phyloP scores from a whole-genome alignment of 2,797 vertebrate species.

The Takifugu rubripes region DNA sequence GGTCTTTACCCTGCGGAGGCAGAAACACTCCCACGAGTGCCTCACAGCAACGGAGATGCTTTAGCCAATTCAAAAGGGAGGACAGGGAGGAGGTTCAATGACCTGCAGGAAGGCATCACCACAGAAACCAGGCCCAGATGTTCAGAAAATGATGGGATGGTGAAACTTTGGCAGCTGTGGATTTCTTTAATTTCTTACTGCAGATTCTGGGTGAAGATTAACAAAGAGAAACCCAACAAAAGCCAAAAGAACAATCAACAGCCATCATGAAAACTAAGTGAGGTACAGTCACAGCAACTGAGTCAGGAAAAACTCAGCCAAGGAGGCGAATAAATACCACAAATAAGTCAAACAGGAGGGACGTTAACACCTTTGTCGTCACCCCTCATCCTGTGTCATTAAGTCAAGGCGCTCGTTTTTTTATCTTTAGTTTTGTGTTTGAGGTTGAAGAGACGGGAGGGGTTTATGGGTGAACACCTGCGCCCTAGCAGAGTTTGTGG shows the following conservation, averaged over 20 bases:
- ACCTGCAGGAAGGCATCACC: background rate
- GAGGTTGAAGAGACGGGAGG: slow-evolving; percentile 28
- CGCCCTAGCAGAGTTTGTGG: slow-evolving; percentile 18
- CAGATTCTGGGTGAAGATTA: slow-evolving; percentile 8
- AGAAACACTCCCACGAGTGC: no score
- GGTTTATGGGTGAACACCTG: slow-evolving; percentile 10
- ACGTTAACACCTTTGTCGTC: slow-evolving; percentile 1
- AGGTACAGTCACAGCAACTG: slow-evolving; percentile 60
- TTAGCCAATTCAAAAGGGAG: no score
- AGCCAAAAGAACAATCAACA: slow-evolving; percentile 5
- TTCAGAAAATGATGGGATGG: no score
- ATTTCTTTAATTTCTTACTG: background rate
- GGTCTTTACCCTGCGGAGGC: no score
- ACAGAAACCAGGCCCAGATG: background rate
- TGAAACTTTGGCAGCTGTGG: no score
- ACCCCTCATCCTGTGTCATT: slow-evolving; percentile 31
- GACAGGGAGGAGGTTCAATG: no score
- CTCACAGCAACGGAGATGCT: no score
- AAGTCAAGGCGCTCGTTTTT: slow-evolving; percentile 27
- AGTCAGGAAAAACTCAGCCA: slow-evolving; percentile 38
- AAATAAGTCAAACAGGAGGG: slow-evolving; percentile 44
- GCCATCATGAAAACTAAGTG: slow-evolving; percentile 29
- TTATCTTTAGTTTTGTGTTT: slow-evolving; percentile 41
- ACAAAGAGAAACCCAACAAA: background rate
- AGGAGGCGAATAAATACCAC: slow-evolving; percentile 60